These are phyloP conservation scores for Hemiscyllium ocellatum DNA, from an alignment of 2,113 vertebrate genomes.

Conservation along the genomic window DNA sequence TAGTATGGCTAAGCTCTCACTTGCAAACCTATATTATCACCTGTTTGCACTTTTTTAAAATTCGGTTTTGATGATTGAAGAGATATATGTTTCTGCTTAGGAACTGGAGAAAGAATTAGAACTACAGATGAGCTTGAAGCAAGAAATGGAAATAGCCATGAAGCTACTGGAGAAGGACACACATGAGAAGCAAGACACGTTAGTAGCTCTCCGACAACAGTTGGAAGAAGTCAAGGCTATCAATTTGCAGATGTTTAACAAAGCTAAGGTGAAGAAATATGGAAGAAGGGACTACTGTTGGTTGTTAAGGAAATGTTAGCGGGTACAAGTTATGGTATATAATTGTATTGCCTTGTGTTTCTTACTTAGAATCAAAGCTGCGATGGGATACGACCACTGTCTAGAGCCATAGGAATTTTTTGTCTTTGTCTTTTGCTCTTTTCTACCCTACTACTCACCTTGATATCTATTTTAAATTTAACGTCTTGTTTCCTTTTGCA, in stretches of 20 bases:
- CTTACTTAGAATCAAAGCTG: background rate
- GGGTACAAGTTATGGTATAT: background rate
- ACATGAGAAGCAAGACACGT: conserved; percentile 88
- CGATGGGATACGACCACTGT: background rate
- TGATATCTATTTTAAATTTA: background rate
- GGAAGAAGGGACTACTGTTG: background rate
- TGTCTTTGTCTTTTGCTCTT: background rate
- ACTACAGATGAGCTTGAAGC: conserved; percentile 86
- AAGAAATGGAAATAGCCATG: conserved; percentile 98
- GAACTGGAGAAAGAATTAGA: conserved; percentile 90
- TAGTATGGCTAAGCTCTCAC: background rate
- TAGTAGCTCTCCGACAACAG: conserved; percentile 80
- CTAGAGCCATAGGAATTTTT: background rate
- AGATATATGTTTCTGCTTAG: conserved; percentile 51
- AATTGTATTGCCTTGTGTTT: background rate
- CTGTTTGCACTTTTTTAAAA: background rate
- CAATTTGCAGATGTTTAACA: conserved; percentile 94
- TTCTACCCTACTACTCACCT: background rate
- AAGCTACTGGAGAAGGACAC: conserved; percentile 93
- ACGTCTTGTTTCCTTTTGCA: background rate
- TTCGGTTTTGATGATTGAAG: background rate
- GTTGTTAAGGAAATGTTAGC: background rate
- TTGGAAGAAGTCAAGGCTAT: conserved; percentile 92
- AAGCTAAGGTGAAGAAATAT: conserved; percentile 69
- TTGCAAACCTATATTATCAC: background rate